Evolutionary conservation across 2,888 invertebrate genomes (phyloP).

Genomic region (Theodoxus fluviatilis): DNA sequence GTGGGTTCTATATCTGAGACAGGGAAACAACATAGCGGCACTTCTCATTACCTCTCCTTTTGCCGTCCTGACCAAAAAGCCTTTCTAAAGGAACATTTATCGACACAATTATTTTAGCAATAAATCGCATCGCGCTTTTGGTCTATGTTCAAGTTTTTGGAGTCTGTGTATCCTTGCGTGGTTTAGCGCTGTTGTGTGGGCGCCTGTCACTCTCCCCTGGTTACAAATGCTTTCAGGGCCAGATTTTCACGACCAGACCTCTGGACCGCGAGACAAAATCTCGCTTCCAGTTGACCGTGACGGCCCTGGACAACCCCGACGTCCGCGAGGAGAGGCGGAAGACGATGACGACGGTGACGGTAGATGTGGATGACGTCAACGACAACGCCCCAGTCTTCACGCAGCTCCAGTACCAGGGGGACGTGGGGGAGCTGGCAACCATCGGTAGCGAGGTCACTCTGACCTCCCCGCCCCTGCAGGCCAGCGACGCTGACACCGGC

Average conservation of each 20-base stretch:
- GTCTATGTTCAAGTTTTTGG: too few species aligned
- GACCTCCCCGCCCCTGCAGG: constrained; percentile 65
- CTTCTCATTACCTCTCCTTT: too few species aligned
- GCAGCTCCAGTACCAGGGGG: constrained; percentile 70
- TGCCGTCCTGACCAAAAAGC: too few species aligned
- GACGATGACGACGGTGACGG: constrained; percentile 69
- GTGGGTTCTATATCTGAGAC: too few species aligned
- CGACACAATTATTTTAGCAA: too few species aligned
- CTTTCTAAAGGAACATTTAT: too few species aligned
- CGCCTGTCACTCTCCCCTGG: neutral
- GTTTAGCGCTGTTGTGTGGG: neutral
- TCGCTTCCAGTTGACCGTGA: constrained; percentile 74
- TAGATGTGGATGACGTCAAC: constrained; percentile 38
- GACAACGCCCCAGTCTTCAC: constrained; percentile 37
- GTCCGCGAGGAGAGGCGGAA: constrained; percentile 65
- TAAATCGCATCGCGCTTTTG: too few species aligned
- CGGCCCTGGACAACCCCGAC: constrained; percentile 77
- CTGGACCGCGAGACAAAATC: constrained; percentile 79
- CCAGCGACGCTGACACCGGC: constrained; percentile 73
- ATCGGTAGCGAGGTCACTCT: constrained; percentile 77
- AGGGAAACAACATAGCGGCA: too few species aligned
- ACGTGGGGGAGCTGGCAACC: constrained; percentile 76
- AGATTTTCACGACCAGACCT: constrained; percentile 65
- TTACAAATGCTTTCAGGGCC: constrained; percentile 44
- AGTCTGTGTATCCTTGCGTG: too few species aligned